Conservation (phyloP, 2,797 vertebrate species). For the Coregonus ussuriensis region DNA sequence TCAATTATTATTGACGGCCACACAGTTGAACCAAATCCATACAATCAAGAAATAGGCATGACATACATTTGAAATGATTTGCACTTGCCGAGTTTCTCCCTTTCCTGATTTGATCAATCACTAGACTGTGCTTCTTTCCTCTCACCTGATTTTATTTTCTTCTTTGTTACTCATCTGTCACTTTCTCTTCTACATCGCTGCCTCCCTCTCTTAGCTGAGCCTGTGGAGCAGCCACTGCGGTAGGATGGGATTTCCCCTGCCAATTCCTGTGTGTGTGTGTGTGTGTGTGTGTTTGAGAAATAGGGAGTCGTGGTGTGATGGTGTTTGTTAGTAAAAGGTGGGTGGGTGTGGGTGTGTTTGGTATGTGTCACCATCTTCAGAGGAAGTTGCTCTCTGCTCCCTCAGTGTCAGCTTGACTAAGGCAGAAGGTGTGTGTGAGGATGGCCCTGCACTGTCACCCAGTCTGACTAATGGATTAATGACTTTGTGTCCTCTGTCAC, state of each 20-base stretch:
- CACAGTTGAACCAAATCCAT: neutral
- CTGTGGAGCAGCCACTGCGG: slow-evolving; percentile 82
- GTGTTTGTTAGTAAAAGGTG: slow-evolving; percentile 8
- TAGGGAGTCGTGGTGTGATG: slow-evolving; percentile 3
- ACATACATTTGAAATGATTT: slow-evolving; percentile 11
- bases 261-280: slow-evolving; percentile 59
- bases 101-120: slow-evolving; percentile 35
- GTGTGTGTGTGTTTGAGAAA: slow-evolving; percentile 43
- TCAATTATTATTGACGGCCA: neutral
- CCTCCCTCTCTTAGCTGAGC: slow-evolving; percentile 81
- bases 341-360: slow-evolving; percentile 39
- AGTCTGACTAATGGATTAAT: slow-evolving; percentile 43
- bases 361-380: slow-evolving; percentile 40
- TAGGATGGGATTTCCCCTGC: slow-evolving; percentile 78
- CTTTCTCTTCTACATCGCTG: slow-evolving; percentile 76
- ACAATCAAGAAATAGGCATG: neutral
- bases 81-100: slow-evolving; percentile 35
- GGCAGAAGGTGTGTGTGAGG: slow-evolving; percentile 28
- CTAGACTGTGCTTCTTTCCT: slow-evolving; percentile 51
- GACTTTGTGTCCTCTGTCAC: too few species aligned
- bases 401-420: slow-evolving; percentile 53
- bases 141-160: slow-evolving; percentile 61
- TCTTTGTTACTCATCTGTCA: slow-evolving; percentile 70
- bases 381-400: slow-evolving; percentile 20
- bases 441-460: slow-evolving; percentile 33